Base-by-base conservation (phyloP, 2,797 vertebrate genomes). In the Clangula hyemalis region DNA sequence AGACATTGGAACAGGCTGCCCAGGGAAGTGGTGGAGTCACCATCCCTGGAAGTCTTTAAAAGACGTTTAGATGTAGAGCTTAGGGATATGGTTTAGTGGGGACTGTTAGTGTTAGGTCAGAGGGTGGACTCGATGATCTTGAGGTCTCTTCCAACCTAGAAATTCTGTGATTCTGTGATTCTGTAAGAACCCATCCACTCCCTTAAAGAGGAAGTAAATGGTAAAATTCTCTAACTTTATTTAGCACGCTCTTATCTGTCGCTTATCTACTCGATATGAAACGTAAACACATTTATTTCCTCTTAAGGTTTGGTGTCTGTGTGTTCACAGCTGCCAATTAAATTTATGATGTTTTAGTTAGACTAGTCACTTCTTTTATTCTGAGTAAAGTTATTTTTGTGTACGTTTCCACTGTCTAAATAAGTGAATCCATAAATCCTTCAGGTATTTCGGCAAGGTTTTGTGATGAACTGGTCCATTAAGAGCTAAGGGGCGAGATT, bases 371-470 rank as follows among this genome's bases (percentile, higher is more conserved):
- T 93, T 75, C 20, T 13, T 88, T 45, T 84, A 56, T 49, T 80
- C 47, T 43, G 53, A 75, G 20, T 86, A 32, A 91, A 77, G 75
- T 76, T 93, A 41, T 71, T 93, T 92, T 75, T 62, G 28, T 75
- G 27, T 39, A 61, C 39, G 28, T 87, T 87, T 95, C 53, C 85
- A 17, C 77, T 84, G 90, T 85, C 84, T 76, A 82, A 84, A 64
- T 88, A 70, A 95, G 71, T 85, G 60, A 84, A 87, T 87, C 24
- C 15, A 74, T 84, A 97, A 94, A 82, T 93, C 64, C n/a, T 87
- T 84, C 36, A 32, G 64, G 12, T 89, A 25, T 71, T 93, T 90
- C 60, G 36, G 38, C 53, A 89, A 79, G 60, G 49, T 75, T 93
- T 88, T 84, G 32, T 86, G 65, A 81, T 91, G 62, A 86, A 75